Base-by-base conservation (phyloP, 2,113 vertebrate genomes). In the Gnathonemus echidnorhynchus region DNA sequence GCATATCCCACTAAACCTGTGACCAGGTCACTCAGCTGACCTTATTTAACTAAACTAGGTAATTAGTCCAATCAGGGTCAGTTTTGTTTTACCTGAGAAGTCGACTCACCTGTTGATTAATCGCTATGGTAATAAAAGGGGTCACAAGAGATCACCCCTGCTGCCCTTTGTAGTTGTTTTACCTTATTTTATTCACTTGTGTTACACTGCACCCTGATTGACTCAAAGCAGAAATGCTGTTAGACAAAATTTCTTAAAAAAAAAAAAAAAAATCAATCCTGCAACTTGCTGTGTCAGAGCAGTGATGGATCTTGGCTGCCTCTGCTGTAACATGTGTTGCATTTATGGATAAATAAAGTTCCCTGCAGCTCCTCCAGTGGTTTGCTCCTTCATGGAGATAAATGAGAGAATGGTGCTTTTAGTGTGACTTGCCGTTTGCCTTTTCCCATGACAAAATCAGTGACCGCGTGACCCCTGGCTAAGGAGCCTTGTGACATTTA, bases 301-400 rank as follows among this genome's bases (percentile, higher is more conserved):
- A 85, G 3, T 85, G 83, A 85, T 46, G 83, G 39, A 85, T 85
- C 21, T 46, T 9, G 19, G 80, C 45, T 48, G 35, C 6, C 74
- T n/a, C 10, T 48, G 19, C 42, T n/a, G 24, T 10, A 85, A 85
- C 45, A 85, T 11, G 24, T 48, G 39, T 45, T 45, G 83, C 83
- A 48, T 48, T 85, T 45, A n/a, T 17, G 83, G 83, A 85, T 85
- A 85, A 85, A 85, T 85, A 85, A 48, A 85, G 35, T 85, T 85
- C 39, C 45, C 83, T 11, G 21, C 45, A 48, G 35, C 21, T 48
- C 24, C 83, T 85, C 39, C 45, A 48, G 39, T 48, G 83, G 8
- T 85, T 48, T 85, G 83, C 83, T 85, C 9, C 11, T 48, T 48
- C 45, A 85, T 85, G 83, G 45, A 85, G 83, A 85, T 85, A 85